Evolutionary conservation across 2,113 vertebrate genomes (phyloP).

Genomic region (Corythaeola cristata): DNA sequence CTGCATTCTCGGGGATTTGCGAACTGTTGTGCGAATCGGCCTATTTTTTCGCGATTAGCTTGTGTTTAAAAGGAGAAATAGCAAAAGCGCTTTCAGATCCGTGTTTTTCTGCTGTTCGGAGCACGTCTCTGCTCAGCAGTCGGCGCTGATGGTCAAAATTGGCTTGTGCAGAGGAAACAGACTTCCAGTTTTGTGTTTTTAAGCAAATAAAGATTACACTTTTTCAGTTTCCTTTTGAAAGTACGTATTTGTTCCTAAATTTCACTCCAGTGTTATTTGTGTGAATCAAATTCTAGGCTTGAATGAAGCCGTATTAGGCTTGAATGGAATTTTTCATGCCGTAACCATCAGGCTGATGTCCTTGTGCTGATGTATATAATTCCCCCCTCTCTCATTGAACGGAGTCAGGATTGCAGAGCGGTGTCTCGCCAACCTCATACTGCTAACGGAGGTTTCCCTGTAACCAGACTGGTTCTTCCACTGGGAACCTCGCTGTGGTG

Average conservation of each 20-base stretch:
- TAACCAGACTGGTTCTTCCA: not conserved
- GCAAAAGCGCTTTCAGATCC: not conserved
- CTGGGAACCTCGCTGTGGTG: not conserved
- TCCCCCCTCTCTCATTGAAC: not conserved
- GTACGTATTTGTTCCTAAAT: not conserved
- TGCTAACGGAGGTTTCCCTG: not conserved
- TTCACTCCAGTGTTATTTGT: not conserved
- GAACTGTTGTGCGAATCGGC: not conserved
- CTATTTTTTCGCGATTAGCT: not conserved
- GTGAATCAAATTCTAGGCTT: not conserved
- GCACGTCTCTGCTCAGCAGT: not conserved
- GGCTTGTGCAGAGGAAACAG: not conserved
- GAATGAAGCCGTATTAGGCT: not conserved
- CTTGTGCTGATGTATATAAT: not conserved
- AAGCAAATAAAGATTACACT: not conserved
- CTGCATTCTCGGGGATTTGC: not conserved
- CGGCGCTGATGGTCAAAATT: not conserved
- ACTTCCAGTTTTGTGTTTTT: not conserved
- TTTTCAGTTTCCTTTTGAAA: not conserved
- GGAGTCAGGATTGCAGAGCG: not conserved
- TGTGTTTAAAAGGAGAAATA: not conserved
- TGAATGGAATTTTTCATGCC: not conserved
- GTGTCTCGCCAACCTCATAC: not conserved
- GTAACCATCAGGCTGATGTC: not conserved
- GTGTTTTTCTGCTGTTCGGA: not conserved